These are phyloP conservation scores for Epinephelus cyanopodus DNA, from an alignment of 2,113 vertebrate genomes.

Conservation along the genomic window DNA sequence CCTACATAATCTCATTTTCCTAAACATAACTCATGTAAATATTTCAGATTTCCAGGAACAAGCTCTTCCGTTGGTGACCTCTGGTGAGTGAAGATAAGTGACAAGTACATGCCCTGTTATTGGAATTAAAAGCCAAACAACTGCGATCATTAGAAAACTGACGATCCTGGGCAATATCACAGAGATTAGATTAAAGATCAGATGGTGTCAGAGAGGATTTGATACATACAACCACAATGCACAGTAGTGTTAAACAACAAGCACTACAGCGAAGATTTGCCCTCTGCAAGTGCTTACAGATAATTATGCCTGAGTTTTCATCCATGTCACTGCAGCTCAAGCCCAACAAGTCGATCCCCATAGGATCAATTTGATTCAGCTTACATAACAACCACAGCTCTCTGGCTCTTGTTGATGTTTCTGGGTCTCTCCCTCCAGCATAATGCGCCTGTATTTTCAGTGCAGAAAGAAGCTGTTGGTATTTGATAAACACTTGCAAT, in stretches of 20 bases:
- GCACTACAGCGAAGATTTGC: constrained; percentile 14
- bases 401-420: constrained; percentile 65
- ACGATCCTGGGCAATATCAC: not conserved
- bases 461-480: constrained; percentile 56
- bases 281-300: constrained; percentile 35
- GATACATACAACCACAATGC: not conserved
- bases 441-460: constrained; percentile 48
- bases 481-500: constrained; percentile 67
- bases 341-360: constrained; percentile 58
- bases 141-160: not conserved
- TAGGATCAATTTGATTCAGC: constrained; percentile 67
- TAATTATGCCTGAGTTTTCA: constrained; percentile 52
- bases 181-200: not conserved
- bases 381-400: constrained; percentile 64
- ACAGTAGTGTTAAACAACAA: not conserved
- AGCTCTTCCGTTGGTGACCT: not conserved
- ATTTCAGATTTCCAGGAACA: not conserved
- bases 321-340: constrained; percentile 54
- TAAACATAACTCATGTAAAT: not conserved
- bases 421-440: constrained; percentile 66
- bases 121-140: not conserved
- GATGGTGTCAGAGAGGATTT: not conserved
- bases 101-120: not conserved
- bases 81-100: not conserved
- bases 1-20: too few relatives aligned